A percentile compares a stretch with the other conserved stretches of the same genome.
Evolutionary conservation across 2,888 invertebrate species (phyloP).

Genomic region (Diarsia mendica): DNA sequence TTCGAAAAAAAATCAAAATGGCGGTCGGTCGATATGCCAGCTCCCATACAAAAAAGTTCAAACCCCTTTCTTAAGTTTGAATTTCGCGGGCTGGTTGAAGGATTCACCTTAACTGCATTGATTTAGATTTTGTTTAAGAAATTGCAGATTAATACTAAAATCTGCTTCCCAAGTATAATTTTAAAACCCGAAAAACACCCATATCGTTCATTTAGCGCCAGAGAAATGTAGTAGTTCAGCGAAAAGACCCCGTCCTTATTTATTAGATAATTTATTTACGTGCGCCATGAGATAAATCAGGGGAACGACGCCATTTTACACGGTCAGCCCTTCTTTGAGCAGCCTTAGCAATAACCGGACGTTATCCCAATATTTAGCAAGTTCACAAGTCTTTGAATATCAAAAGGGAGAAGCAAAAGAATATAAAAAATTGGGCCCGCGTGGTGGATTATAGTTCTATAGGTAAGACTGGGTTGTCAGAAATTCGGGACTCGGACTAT

Average conservation of each 20-base stretch:
- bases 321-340: slow-evolving; percentile 43
- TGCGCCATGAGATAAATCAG: slow-evolving; percentile 57
- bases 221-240: slow-evolving; percentile 48
- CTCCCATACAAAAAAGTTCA: too few relatives aligned
- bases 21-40: too few relatives aligned
- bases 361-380: slow-evolving; percentile 28
- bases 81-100: too few relatives aligned
- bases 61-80: too few relatives aligned
- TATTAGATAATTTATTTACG: slow-evolving; percentile 64
- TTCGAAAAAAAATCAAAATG: too few relatives aligned
- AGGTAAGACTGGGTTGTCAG: too few relatives aligned
- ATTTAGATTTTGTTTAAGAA: slow-evolving; percentile 1
- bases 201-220: slow-evolving; percentile 37
- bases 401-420: not conserved
- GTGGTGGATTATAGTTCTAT: too few relatives aligned
- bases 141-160: not conserved
- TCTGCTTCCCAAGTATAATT: not conserved
- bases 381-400: not conserved
- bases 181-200: slow-evolving; percentile 22
- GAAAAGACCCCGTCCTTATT: slow-evolving; percentile 55
- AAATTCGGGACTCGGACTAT: too few relatives aligned
- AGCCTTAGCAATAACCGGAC: slow-evolving; percentile 45
- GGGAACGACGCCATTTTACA: slow-evolving; percentile 58
- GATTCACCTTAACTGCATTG: not conserved
- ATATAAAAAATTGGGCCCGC: too few relatives aligned